A percentile compares a stretch with the other conserved stretches of the same genome.
Evolutionary conservation across 2,113 vertebrate species (phyloP).

Genomic region (Amphilophus citrinellus): DNA sequence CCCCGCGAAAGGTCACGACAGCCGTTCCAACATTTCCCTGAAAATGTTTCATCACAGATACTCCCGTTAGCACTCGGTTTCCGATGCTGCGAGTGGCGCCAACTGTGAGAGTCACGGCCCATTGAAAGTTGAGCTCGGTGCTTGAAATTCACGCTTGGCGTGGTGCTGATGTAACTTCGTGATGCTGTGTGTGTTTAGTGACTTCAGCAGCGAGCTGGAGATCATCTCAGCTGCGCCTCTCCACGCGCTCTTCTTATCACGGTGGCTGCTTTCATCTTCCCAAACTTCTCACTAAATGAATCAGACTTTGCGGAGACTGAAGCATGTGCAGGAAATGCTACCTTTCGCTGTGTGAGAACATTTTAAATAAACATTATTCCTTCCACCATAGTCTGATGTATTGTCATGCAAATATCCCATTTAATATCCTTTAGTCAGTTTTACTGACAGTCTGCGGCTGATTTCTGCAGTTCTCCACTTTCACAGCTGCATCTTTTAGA

Average conservation of each 20-base stretch:
- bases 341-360: too few species aligned
- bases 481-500: background rate
- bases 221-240: background rate
- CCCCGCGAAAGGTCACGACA: background rate
- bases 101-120: slow-evolving; percentile 57
- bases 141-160: slow-evolving; percentile 64
- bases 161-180: slow-evolving; percentile 56
- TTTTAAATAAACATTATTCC: background rate
- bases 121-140: slow-evolving; percentile 39
- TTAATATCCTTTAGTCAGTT: background rate
- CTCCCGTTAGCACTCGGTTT: slow-evolving; percentile 42
- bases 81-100: slow-evolving; percentile 14
- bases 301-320: background rate
- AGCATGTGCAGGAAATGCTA: background rate
- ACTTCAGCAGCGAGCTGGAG: slow-evolving; percentile 12
- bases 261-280: slow-evolving; percentile 20
- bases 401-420: background rate
- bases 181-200: slow-evolving; percentile 34
- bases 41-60: slow-evolving; percentile 33
- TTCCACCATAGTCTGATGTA: background rate
- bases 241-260: slow-evolving; percentile 16
- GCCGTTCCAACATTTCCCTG: slow-evolving; percentile 11
- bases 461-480: background rate
- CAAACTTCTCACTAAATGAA: slow-evolving; percentile 18
- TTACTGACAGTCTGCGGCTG: background rate